Evolutionary conservation across 2,888 invertebrate species (phyloP), one percentile per base, ranked within the genome.

Genomic region (Leptarthrus brevirostris): DNA sequence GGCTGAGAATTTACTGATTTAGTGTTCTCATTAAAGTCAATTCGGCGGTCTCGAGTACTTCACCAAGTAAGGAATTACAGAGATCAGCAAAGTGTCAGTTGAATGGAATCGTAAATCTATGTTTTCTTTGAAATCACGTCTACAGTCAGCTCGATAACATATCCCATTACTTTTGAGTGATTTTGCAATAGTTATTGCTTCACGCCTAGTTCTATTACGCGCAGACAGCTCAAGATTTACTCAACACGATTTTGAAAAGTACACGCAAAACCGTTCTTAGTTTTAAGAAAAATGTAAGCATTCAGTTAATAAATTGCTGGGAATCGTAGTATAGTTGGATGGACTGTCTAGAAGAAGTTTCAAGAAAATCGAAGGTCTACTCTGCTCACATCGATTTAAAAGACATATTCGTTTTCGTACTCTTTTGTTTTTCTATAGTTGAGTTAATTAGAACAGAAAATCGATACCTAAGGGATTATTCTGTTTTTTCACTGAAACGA

Each of bases 31-130:
- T 61, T 61, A 61, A 61, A 61, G 36, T 61, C 61, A 61, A 40
- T 61, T 61, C 61, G 61, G 61, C n/a, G n/a, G n/a, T n/a, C 36
- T 61, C 61, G 61, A 61, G 61, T 61, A 61, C 61, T 36, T 40
- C 61, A 36, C 61, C 61, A 61, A 61, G 61, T 36, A 61, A 61
- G 61, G 61, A 36, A 61, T 40, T 34, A 18, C 20, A 14, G 20
- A 61, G 61, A 61, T 61, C 61, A 61, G 61, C 36, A 74, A 61
- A 74, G 61, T 74, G 71, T 56, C 74, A 74, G 61, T 71, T 74
- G 74, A 74, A 74, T 74, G 54, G 40, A 30, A 70, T 74, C 74
- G 69, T 74, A 74, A 74, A 74, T 74, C 71, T 71, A 71, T 52
- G 71, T 58, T 61, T 74, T 74, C 47, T 47, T 61, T 64, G 44